These are phyloP conservation scores for Cephalopterus ornatus DNA, from an alignment of 2,113 vertebrate genomes.

Conservation along the genomic window DNA sequence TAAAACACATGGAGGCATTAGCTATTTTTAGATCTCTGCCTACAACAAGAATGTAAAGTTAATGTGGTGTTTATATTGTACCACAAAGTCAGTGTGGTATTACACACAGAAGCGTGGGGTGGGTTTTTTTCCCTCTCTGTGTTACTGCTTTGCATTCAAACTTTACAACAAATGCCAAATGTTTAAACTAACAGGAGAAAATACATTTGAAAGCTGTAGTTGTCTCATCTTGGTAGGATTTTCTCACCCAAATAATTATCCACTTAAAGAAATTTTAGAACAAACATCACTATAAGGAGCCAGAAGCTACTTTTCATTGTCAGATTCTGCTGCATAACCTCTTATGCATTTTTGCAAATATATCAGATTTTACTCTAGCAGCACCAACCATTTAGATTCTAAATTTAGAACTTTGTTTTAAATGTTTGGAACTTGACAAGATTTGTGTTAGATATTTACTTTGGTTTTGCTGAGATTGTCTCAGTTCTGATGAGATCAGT, in stretches of 20 bases:
- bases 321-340: background rate
- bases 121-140: background rate
- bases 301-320: background rate
- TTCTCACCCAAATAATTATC: background rate
- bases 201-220: background rate
- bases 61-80: background rate
- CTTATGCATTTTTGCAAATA: background rate
- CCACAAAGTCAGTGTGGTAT: background rate
- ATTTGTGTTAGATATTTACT: background rate
- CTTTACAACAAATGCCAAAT: background rate
- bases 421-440: background rate
- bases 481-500: background rate
- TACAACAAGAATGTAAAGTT: background rate
- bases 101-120: accelerated
- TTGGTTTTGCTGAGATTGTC: background rate
- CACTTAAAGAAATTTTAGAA: background rate
- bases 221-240: background rate
- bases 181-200: background rate
- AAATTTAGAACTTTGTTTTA: background rate
- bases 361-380: background rate
- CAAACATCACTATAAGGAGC: background rate
- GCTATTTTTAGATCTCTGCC: background rate
- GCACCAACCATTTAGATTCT: background rate
- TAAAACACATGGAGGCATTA: background rate
- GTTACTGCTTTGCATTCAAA: background rate